phyloP scores from a whole-genome alignment of 2,113 vertebrate genomes.

The Heterochromis multidens region DNA sequence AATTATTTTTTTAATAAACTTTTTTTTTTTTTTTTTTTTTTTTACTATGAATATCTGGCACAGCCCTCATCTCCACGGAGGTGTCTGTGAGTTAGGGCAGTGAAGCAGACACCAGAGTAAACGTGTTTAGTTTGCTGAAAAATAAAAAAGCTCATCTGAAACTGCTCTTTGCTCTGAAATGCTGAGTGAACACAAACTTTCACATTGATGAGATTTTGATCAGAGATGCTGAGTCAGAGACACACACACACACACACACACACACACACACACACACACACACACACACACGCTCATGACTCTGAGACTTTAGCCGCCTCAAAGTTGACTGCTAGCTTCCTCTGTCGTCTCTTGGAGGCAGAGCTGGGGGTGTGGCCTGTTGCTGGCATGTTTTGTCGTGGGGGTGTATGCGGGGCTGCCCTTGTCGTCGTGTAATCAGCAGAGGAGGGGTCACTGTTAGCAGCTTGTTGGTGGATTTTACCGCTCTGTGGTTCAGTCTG shows the following conservation, averaged over 20 bases:
- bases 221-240: not conserved
- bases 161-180: not conserved
- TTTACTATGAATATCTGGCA: not conserved
- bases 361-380: slow-evolving; percentile 77
- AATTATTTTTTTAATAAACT: too few relatives aligned
- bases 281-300: slow-evolving; percentile 43
- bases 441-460: slow-evolving; percentile 44
- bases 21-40: too few relatives aligned
- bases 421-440: not conserved
- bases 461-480: slow-evolving; percentile 47
- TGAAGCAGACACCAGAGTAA: not conserved
- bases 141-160: not conserved
- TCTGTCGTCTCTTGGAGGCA: slow-evolving; percentile 86
- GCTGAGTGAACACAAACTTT: not conserved
- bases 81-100: not conserved
- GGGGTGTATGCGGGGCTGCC: slow-evolving; percentile 59
- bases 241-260: not conserved
- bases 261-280: not conserved
- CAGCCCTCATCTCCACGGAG: not conserved
- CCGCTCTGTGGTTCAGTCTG: slow-evolving; percentile 6
- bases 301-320: slow-evolving; percentile 86
- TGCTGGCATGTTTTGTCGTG: slow-evolving; percentile 52
- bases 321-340: slow-evolving; percentile 97
- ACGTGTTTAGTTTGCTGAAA: not conserved
- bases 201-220: not conserved